phyloP scores from a whole-genome alignment of 2,888 invertebrate species.

The Amphiduros pacificus region DNA sequence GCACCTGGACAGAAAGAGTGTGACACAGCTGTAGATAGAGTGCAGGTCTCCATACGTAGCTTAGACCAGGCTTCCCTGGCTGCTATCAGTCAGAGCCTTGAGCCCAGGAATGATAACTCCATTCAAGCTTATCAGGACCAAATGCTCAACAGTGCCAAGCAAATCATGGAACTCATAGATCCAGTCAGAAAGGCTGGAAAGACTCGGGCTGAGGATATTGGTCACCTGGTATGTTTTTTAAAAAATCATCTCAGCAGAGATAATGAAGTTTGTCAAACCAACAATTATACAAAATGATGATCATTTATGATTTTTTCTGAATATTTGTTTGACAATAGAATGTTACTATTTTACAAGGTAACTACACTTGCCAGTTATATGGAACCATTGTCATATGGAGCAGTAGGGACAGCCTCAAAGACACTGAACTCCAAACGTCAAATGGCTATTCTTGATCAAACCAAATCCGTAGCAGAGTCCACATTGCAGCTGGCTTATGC shows the following conservation, averaged over 20 bases:
- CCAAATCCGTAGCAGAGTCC: conserved; percentile 94
- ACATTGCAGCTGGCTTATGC: conserved; percentile 81
- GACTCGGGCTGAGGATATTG: conserved; percentile 88
- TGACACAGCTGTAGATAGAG: conserved; percentile 76
- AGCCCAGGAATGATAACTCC: conserved; percentile 72
- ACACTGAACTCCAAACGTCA: conserved; percentile 87
- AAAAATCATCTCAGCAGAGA: not conserved
- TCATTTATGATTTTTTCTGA: too few relatives aligned
- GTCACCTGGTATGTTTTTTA: conserved; percentile 73
- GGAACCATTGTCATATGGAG: conserved; percentile 81
- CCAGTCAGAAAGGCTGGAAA: conserved; percentile 83
- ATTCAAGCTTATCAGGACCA: conserved; percentile 66
- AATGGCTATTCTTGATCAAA: conserved; percentile 83
- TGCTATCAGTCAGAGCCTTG: conserved; percentile 80
- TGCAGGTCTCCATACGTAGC: conserved; percentile 76
- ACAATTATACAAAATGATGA: too few relatives aligned
- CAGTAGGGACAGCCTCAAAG: conserved; percentile 77
- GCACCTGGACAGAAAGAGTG: conserved; percentile 97
- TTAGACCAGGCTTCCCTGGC: conserved; percentile 86
- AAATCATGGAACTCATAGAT: conserved; percentile 84
- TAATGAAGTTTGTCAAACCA: not conserved
- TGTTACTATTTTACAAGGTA: conserved; percentile 42
- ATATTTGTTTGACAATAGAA: too few relatives aligned
- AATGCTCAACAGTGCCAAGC: conserved; percentile 69
- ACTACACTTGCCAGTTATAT: conserved; percentile 63